Base-by-base conservation (phyloP, 2,797 vertebrate genomes). In the Serranus cabrilla region DNA sequence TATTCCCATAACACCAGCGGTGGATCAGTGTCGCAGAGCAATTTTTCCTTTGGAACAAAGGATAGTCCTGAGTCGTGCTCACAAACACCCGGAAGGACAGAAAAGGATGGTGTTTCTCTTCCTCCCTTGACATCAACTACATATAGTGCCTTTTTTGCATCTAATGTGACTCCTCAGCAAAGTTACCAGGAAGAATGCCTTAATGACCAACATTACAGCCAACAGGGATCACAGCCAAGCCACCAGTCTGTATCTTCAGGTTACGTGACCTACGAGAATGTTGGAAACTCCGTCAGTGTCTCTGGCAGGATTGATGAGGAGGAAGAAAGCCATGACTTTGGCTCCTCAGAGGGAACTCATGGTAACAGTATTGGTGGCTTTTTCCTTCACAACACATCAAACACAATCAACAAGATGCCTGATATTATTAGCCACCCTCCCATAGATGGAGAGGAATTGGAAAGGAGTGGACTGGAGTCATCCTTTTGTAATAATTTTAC, bases 401-500 rank as follows among this genome's bases (percentile, higher is more conserved):
- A 83, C 27, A 85, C 82, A 55, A 81, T 87, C 7, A 17, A 74
- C 67, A 91, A 78, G 51, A 87, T 86, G 73, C 87, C 87, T 40
- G 84, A 91, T 85, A 94, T 96, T 66, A 94, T 94, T 20, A 93
- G 74, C 78, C 86, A 94, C 40, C 90, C 91, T 39, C 93, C 93
- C 2, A 77, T 95, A 25, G 93, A 94, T 61, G 93, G 91, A 62
- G 92, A 90, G 14, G 82, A 90, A 54, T 62, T 94, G 14, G 95
- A 94, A 55, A 87, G 81, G 46, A 86, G 76, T 71, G 83, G 85
- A 11, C 54, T 67, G 31, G 86, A 87, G 39, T 81, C 58, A 0
- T 63, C 73, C 2, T 37, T 78, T 49, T 70, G 54, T 79, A 46
- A 45, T 58, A n/a, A 85, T 62, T 54, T 75, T 42, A 52, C 43